Evolutionary conservation across 53 echinoderm and acorn worm genomes (phyloP).

Genomic region (Patiria pectinifera): DNA sequence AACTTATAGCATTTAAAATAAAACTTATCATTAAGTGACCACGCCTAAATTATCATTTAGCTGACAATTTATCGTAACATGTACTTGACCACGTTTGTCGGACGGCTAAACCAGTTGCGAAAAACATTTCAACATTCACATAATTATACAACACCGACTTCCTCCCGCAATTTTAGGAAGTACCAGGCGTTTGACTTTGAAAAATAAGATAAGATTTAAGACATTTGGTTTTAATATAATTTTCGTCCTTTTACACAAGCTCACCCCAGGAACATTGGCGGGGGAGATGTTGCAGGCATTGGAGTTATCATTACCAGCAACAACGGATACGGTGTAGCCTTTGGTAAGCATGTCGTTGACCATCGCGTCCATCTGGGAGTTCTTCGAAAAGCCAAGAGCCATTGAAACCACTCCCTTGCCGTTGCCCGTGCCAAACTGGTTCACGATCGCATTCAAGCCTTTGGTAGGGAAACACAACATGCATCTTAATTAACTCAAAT

Average conservation of each 20-base stretch:
- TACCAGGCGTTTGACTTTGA: no score
- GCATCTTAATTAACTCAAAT: background rate
- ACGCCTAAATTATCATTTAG: no score
- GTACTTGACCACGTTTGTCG: no score
- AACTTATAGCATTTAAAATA: no score
- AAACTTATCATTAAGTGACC: no score
- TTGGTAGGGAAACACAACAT: background rate
- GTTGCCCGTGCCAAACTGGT: background rate
- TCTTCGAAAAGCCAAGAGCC: background rate
- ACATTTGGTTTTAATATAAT: no score
- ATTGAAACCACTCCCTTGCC: slow-evolving; percentile 13
- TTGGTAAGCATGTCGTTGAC: background rate
- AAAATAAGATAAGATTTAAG: no score
- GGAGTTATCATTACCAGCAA: background rate
- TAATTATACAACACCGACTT: no score
- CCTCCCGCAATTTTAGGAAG: no score
- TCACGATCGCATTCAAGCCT: background rate
- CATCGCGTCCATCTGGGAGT: background rate
- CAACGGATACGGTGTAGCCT: slow-evolving; percentile 24
- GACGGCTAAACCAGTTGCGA: no score
- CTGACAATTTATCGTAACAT: no score
- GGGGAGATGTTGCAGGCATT: background rate
- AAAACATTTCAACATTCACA: no score
- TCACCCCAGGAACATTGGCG: background rate
- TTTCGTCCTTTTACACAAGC: background rate